Evolutionary conservation across 2,888 invertebrate genomes (phyloP).

Genomic region (Tetragonisca angustula): DNA sequence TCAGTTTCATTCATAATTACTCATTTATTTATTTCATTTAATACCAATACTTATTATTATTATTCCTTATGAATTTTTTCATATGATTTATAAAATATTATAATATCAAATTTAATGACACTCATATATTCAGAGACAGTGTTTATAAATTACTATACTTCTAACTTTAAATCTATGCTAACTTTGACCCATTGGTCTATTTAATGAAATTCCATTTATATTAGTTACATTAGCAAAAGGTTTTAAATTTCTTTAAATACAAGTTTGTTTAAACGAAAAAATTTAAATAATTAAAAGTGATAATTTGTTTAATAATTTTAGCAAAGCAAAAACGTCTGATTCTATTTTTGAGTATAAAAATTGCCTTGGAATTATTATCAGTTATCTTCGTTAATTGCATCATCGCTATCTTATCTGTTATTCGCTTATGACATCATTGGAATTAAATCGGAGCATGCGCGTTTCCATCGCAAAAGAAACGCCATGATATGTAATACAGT

Average conservation of each 20-base stretch:
- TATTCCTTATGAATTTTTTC: background rate
- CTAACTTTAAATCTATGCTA: too few species aligned
- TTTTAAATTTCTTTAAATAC: background rate
- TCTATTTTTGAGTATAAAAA: background rate
- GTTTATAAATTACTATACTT: background rate
- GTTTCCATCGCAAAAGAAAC: background rate
- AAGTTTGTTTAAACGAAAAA: background rate
- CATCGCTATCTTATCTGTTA: constrained; percentile 33
- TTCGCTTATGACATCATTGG: constrained; percentile 32
- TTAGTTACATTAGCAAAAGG: too few species aligned
- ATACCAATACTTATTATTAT: background rate
- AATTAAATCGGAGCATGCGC: constrained; percentile 12
- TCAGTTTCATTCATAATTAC: background rate
- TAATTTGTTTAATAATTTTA: background rate
- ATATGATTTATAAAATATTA: background rate
- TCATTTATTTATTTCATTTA: background rate
- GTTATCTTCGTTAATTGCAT: constrained; percentile 26
- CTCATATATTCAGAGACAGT: background rate
- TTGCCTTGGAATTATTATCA: constrained; percentile 6
- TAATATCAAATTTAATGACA: background rate
- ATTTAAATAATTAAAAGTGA: constrained; percentile 2
- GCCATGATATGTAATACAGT: constrained; percentile 4
- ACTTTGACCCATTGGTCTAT: background rate
- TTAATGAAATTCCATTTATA: background rate
- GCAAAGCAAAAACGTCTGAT: background rate